Percentiles rank a stretch among this genome's conserved stretches.
Conservation (phyloP, 2,113 vertebrate species). For the Gavialis gangeticus region DNA sequence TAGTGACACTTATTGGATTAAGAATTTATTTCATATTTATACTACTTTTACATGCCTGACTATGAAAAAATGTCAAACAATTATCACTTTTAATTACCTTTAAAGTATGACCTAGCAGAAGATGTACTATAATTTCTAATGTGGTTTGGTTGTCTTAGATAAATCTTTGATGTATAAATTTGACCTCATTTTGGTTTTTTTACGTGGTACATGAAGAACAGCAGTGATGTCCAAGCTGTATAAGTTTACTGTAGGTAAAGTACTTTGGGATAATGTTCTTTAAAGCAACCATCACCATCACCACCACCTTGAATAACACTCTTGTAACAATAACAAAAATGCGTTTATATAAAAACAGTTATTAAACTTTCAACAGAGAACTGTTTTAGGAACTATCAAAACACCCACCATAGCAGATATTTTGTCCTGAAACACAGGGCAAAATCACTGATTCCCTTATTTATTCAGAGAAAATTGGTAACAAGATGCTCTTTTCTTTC, state of each 20-base stretch:
- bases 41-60: neutral
- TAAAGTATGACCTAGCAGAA: neutral
- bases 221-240: fast-evolving
- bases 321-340: neutral
- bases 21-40: neutral
- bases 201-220: neutral
- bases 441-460: neutral
- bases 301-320: neutral
- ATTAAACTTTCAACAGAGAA: neutral
- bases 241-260: neutral
- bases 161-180: neutral
- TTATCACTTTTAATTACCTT: slow-evolving; percentile 1
- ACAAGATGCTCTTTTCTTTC: neutral
- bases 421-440: neutral
- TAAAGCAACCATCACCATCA: neutral
- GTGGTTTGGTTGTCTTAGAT: neutral
- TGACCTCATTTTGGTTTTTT: neutral
- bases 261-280: neutral
- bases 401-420: neutral
- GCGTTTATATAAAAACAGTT: neutral
- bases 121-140: neutral
- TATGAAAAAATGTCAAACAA: neutral
- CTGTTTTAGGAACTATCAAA: neutral
- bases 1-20: neutral
- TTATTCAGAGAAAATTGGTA: neutral